Conservation (phyloP, 2,888 invertebrate species). For the Ferrisia virgata region DNA sequence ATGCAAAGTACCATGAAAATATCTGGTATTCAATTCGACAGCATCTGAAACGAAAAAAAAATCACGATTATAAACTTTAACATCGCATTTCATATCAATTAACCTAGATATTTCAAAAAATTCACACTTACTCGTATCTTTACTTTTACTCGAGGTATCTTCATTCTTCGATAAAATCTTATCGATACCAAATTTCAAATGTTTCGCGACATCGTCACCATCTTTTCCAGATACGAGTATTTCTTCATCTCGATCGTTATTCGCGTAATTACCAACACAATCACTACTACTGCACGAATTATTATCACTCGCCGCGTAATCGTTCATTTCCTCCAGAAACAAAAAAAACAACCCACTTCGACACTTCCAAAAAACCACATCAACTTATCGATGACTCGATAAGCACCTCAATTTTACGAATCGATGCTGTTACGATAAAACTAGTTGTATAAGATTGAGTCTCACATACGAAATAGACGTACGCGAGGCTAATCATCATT, state of each 20-base stretch:
- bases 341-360: too few species aligned
- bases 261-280: background rate
- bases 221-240: background rate
- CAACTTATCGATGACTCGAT: background rate
- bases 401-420: background rate
- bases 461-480: background rate
- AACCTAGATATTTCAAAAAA: background rate
- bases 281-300: background rate
- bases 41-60: background rate
- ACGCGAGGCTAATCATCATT: background rate
- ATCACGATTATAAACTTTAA: background rate
- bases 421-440: background rate
- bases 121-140: background rate
- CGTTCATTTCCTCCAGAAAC: background rate
- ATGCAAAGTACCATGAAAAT: background rate
- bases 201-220: background rate
- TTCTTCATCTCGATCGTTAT: background rate
- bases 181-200: constrained; percentile 69
- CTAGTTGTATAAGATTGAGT: background rate
- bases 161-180: constrained; percentile 63
- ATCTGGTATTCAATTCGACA: background rate
- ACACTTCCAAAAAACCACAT: background rate
- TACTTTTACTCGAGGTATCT: constrained; percentile 48
- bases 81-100: too few species aligned
- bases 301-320: background rate